phyloP scores from a whole-genome alignment of 2,113 vertebrate genomes.

The Tragelaphus imberbis region DNA sequence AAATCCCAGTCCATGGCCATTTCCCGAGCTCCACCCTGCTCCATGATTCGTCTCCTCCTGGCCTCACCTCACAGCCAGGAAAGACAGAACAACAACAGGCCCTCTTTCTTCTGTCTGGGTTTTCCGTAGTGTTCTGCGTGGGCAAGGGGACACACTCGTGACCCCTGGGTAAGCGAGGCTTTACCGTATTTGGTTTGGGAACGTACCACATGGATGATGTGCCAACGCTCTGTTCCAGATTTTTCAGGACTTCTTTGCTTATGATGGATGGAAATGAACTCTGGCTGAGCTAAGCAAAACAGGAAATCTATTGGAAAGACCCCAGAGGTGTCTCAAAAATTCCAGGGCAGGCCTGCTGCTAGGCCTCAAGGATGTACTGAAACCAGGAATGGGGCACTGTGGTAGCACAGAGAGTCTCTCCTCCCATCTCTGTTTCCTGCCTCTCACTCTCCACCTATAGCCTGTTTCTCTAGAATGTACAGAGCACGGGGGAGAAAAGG shows the following conservation, averaged over 20 bases:
- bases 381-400: not conserved
- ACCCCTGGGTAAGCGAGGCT: not conserved
- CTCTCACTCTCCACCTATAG: not conserved
- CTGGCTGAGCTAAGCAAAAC: constrained; percentile 31
- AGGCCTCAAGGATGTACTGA: not conserved
- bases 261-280: constrained; percentile 6
- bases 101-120: not conserved
- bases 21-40: not conserved
- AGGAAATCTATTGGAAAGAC: constrained; percentile 53
- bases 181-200: constrained; percentile 53
- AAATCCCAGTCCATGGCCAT: not conserved
- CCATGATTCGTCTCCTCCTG: not conserved
- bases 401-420: no score
- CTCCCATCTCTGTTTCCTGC: not conserved
- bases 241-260: constrained; percentile 25
- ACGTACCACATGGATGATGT: not conserved
- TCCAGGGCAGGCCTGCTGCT: not conserved
- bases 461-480: not conserved
- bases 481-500: not conserved
- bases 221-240: constrained; percentile 27
- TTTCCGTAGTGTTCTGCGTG: not conserved
- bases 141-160: not conserved
- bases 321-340: constrained; percentile 16
- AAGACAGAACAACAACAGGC: not conserved
- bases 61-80: not conserved